phyloP scores from a whole-genome alignment of 1,140 invertebrate species.

The Steinernema feltiae region DNA sequence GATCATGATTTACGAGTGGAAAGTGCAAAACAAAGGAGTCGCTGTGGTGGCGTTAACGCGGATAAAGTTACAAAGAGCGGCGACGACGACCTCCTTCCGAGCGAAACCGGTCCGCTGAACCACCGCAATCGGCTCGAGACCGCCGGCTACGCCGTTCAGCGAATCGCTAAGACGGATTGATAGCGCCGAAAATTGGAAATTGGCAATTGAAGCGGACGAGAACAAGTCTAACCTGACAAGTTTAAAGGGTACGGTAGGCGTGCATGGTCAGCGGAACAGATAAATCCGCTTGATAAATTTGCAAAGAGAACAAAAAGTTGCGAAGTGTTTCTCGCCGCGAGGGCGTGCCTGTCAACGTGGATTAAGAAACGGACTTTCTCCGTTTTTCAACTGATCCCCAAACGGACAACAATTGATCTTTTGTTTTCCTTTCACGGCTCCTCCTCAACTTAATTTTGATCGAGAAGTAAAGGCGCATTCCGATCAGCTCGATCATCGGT shows the following conservation, averaged over 20 bases:
- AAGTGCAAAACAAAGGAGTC: slow-evolving; percentile 6
- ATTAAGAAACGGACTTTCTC: not conserved
- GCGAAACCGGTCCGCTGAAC: not conserved
- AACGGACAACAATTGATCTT: not conserved
- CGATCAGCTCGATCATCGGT: not conserved
- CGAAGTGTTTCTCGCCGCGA: too few relatives aligned
- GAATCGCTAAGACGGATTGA: not conserved
- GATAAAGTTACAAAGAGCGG: not conserved
- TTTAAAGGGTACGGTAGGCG: too few relatives aligned
- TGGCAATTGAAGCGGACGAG: not conserved
- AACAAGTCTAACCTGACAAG: too few relatives aligned
- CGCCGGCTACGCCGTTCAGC: not conserved
- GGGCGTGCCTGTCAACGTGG: too few relatives aligned
- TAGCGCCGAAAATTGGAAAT: not conserved
- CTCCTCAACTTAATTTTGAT: not conserved
- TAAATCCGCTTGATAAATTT: too few relatives aligned
- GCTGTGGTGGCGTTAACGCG: not conserved
- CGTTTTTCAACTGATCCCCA: not conserved
- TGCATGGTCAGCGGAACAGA: too few relatives aligned
- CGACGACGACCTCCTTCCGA: not conserved
- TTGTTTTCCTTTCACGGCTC: not conserved
- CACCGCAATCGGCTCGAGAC: not conserved
- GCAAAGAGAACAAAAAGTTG: too few relatives aligned
- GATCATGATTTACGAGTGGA: slow-evolving; percentile 5
- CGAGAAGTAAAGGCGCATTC: not conserved